Evolutionary conservation across 2,113 vertebrate species (phyloP).

Genomic region (Sarotherodon lohbergeri): DNA sequence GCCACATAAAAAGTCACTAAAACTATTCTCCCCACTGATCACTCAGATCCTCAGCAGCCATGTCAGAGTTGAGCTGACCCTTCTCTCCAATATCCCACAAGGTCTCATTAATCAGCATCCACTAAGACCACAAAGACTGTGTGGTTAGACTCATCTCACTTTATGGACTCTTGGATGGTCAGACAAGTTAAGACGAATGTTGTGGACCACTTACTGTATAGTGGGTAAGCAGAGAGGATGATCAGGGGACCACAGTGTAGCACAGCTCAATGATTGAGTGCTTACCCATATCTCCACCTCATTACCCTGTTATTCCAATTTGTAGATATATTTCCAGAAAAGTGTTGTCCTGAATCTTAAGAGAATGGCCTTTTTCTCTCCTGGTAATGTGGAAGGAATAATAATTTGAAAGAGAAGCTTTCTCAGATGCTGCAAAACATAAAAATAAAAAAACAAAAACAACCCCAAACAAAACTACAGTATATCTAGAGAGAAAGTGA

Average conservation of each 20-base stretch:
- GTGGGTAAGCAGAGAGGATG: neutral
- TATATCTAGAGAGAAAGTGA: neutral
- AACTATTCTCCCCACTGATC: neutral
- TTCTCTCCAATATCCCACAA: neutral
- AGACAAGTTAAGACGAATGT: constrained; percentile 20
- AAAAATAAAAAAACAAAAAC: neutral
- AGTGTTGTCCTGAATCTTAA: neutral
- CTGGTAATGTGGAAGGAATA: neutral
- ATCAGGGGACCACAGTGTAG: neutral
- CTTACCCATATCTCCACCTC: constrained; percentile 23
- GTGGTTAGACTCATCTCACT: neutral
- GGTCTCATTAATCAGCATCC: constrained; percentile 29
- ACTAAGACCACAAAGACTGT: constrained; percentile 17
- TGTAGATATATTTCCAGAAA: neutral
- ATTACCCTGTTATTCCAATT: constrained; percentile 44
- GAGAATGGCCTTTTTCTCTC: neutral
- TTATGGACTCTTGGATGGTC: neutral
- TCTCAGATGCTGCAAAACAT: neutral
- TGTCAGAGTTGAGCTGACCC: neutral
- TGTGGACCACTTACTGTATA: neutral
- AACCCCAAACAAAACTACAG: neutral
- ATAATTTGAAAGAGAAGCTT: neutral
- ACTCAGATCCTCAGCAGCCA: neutral
- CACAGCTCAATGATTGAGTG: constrained; percentile 5
- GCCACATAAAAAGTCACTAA: neutral